Evolutionary conservation across 2,113 vertebrate genomes (phyloP), one percentile per base, ranked within the genome.

Genomic region (Uria lomvia): DNA sequence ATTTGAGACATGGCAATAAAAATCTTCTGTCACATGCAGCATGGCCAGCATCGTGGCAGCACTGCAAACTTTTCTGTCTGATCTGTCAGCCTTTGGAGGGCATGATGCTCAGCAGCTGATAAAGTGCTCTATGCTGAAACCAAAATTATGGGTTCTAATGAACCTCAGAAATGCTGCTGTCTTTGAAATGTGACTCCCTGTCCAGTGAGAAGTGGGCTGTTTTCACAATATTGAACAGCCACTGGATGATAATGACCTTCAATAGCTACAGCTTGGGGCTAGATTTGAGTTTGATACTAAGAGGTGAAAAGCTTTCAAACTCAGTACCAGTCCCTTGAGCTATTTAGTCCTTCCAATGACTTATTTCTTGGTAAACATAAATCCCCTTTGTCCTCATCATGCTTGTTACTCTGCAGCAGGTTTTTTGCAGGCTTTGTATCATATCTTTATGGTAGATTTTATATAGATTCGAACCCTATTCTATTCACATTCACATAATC

Each of bases 301-400:
- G 92, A 96, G 94, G 95, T 97, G 94, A 97, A 95, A 95, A 89
- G 96, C 97, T 97, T 95, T 96, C 97, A 91, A 94, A 94, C 60
- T 81, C 92, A 55, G 60, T 91, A 91, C 32, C 60, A 78, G 88
- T 91, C 96, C 95, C 92, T 59, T 93, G 92, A 96, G 95, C 91
- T 82, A 95, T 96, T 94, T 96, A 93, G 92, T 97, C 80, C 86
- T 96, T 86, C 73, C 79, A 91, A 14, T 95, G 92, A 93, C 91
- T 95, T 96, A 94, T 83, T 78, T 94, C 94, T 94, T 94, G 40
- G 92, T 92, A 95, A 94, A 94, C 71, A 94, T 52, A 94, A 94
- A 88, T 96, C 88, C 92, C 83, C 72, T 87, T 97, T 92, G 78
- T 95, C 88, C 89, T 94, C 67, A 91, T 83, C 58, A 52, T 62